These are phyloP conservation scores for Nemotelus pantherinus DNA, from an alignment of 2,888 invertebrate species.

Conservation along the genomic window DNA sequence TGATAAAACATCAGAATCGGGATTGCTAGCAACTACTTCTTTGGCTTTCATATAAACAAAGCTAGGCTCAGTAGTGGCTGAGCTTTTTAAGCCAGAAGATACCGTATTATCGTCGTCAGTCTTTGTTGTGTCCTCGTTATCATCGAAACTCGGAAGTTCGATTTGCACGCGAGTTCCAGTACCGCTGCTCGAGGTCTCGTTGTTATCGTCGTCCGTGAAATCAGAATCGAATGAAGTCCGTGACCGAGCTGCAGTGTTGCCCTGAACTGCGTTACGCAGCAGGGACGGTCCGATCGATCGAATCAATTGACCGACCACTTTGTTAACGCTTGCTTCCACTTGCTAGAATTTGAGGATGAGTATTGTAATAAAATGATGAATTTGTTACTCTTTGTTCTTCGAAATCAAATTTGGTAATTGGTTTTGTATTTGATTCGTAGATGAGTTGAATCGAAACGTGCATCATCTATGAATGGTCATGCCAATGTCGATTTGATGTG, in stretches of 20 bases:
- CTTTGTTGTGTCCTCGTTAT: constrained; percentile 69
- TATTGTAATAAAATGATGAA: constrained; percentile 37
- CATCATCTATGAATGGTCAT: constrained; percentile 11
- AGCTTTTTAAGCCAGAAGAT: constrained; percentile 16
- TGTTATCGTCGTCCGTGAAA: constrained; percentile 66
- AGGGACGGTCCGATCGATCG: constrained; percentile 77
- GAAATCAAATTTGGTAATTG: constrained; percentile 8
- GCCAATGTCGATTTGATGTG: constrained; percentile 17
- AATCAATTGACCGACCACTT: constrained; percentile 68
- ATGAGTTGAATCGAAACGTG: constrained; percentile 13
- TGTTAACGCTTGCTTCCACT: constrained; percentile 64
- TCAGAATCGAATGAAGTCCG: constrained; percentile 67
- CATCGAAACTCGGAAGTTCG: constrained; percentile 73
- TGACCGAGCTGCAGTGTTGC: constrained; percentile 56
- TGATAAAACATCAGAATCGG: constrained; percentile 36
- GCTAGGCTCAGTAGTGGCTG: constrained; percentile 16
- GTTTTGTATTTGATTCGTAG: constrained; percentile 12
- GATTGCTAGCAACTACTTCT: constrained; percentile 23
- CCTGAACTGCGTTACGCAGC: constrained; percentile 66
- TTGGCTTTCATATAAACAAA: constrained; percentile 3
- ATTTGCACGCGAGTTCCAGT: constrained; percentile 70
- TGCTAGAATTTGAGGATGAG: constrained; percentile 59
- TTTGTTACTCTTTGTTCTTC: constrained; percentile 17
- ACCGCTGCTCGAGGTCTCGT: constrained; percentile 50
- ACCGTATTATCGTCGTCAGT: constrained; percentile 66